Evolutionary conservation across 1,140 invertebrate genomes (phyloP).

Genomic region (Aphaenogaster ashmeadi): DNA sequence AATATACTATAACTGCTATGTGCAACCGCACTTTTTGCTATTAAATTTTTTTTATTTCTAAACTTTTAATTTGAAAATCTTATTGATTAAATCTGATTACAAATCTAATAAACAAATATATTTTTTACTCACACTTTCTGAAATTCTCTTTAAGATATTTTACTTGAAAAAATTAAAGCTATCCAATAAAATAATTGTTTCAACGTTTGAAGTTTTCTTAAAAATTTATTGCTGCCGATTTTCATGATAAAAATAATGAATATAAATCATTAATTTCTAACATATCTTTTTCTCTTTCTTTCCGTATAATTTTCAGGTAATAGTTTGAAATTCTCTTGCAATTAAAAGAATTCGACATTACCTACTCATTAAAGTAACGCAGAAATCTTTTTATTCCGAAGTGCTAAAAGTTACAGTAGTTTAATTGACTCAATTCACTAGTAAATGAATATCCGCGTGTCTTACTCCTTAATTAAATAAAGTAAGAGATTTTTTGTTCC

Average conservation of each 20-base stretch:
- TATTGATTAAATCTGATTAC: neutral
- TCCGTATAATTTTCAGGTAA: neutral
- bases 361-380: neutral
- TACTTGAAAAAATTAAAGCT: no score
- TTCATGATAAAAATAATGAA: neutral
- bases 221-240: neutral
- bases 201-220: neutral
- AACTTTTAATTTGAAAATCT: neutral
- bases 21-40: neutral
- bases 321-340: conserved; percentile 26
- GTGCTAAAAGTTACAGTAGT: conserved; percentile 18
- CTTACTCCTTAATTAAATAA: conserved; percentile 34
- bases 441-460: neutral
- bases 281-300: neutral
- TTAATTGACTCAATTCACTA: conserved; percentile 31
- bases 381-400: neutral
- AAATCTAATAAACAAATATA: no score
- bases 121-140: no score
- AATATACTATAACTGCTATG: no score
- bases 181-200: neutral
- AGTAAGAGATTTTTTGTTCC: neutral
- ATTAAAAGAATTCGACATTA: conserved; percentile 26
- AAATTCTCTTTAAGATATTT: no score
- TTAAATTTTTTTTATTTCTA: neutral
- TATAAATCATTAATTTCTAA: neutral